Base-by-base conservation (phyloP, 53 echinoderm and acorn worm genomes). In the Zoroaster sp. region DNA sequence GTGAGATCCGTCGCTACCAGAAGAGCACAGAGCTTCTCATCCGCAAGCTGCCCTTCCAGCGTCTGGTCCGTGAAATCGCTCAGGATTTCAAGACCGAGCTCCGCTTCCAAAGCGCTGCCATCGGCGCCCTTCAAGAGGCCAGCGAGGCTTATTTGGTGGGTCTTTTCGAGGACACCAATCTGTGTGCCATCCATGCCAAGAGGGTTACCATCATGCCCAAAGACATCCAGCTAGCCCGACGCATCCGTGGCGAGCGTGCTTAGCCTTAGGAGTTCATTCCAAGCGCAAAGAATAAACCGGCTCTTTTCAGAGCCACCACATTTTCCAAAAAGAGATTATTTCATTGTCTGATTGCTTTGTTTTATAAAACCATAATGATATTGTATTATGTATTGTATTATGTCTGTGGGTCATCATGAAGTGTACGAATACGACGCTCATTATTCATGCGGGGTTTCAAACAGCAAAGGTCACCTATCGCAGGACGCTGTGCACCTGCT, bases 131-230 rank as follows among this genome's bases (percentile, higher is more conserved):
- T 33, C 92, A 96, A 65, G 94, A 95, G 89, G 94, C 96, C 30
- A 95, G 94, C 74, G 95, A 96, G 65, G 95, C 96, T 67, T 93
- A 95, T 86, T 46, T 95, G 65, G 93, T 95, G 36, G 95, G 93
- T 70, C 92, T 96, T 39, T 96, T 95, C 89, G 96, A 96, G 66
- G 96, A 96, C 80, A 96, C 96, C 92, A 95, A 96, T 88, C 89
- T 96, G 93, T 96, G 95, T 83, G 96, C 96, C 88, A 96, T 96
- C 90, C 96, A 96, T 91, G 96, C 96, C 83, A 96, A 96, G 88
- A 91, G 96, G 53, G 96, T 96, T 36, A 96, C 96, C 83, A 96
- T 96, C 93, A 96, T 96, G 96, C 96, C 96, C 45, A 96, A 96
- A 88, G 96, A 96, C 72, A 96, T 96, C 95, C 96, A 96, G 87